A percentile compares a stretch with the other conserved stretches of the same genome.
These are phyloP conservation scores for Gila robusta DNA, from an alignment of 2,797 vertebrate species.

Conservation along the genomic window DNA sequence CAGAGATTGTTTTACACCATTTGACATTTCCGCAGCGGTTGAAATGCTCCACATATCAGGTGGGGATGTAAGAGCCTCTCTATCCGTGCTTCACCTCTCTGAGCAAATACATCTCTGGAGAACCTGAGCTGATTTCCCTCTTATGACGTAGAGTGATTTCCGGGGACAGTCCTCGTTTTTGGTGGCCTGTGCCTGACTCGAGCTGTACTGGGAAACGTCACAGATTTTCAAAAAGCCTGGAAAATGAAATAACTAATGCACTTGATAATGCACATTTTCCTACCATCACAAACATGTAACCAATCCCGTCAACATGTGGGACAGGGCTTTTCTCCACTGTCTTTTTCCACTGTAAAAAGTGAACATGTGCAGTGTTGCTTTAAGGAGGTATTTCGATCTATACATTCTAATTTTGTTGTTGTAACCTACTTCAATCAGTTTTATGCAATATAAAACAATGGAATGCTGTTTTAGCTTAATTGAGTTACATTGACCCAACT, in stretches of 20 bases:
- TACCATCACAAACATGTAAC: background rate
- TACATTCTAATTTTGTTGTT: no score
- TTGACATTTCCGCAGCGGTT: slow-evolving; percentile 76
- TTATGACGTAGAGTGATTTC: slow-evolving; percentile 34
- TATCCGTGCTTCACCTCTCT: slow-evolving; percentile 49
- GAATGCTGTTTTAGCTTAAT: no score
- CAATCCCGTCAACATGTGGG: background rate
- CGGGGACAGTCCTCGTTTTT: background rate
- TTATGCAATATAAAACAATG: no score
- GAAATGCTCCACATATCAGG: slow-evolving; percentile 69
- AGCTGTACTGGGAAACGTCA: background rate
- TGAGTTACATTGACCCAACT: no score
- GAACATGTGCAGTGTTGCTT: no score
- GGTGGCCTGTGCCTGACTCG: background rate
- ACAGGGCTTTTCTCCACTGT: no score
- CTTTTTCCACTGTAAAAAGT: no score
- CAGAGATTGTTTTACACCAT: slow-evolving; percentile 75
- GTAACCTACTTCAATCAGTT: no score
- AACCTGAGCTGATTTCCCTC: slow-evolving; percentile 53
- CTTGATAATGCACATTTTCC: background rate
- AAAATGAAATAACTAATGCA: background rate
- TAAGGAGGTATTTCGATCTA: no score
- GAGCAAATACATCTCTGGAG: slow-evolving; percentile 26
- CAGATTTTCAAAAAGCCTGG: background rate
- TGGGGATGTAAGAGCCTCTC: slow-evolving; percentile 72